phyloP scores from a whole-genome alignment of 2,888 invertebrate genomes.

The Odontocolon sp. region DNA sequence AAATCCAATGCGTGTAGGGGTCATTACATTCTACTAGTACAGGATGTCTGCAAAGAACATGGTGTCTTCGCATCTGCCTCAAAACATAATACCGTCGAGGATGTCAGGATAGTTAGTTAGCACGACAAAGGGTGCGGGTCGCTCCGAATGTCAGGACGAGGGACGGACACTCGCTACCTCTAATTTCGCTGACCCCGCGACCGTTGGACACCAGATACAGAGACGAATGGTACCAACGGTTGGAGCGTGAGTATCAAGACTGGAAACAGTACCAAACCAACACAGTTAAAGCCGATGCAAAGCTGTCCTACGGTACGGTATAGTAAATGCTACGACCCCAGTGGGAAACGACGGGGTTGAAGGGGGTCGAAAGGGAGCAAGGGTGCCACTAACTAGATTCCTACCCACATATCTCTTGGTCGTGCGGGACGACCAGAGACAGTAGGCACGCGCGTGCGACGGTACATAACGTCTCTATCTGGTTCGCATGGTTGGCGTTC shows the following conservation, averaged over 20 bases:
- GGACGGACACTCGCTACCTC: slow-evolving; percentile 72
- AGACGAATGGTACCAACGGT: slow-evolving; percentile 24
- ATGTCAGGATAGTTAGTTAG: slow-evolving; percentile 13
- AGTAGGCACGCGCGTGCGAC: slow-evolving; percentile 60
- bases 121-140: no score
- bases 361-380: slow-evolving; percentile 63
- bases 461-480: slow-evolving; percentile 68
- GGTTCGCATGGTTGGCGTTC: slow-evolving; percentile 68
- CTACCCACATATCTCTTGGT: slow-evolving; percentile 69
- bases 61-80: no score
- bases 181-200: slow-evolving; percentile 68
- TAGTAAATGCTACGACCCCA: slow-evolving; percentile 26
- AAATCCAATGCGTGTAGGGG: no score
- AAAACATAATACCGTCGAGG: neutral
- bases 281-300: slow-evolving; percentile 21
- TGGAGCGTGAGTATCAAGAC: slow-evolving; percentile 43
- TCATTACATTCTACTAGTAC: no score
- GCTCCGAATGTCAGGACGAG: slow-evolving; percentile 75
- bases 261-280: slow-evolving; percentile 36
- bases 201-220: slow-evolving; percentile 26
- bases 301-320: slow-evolving; percentile 29
- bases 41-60: no score
- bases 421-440: slow-evolving; percentile 35
- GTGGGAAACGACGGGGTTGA: slow-evolving; percentile 40
- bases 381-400: slow-evolving; percentile 72